Conservation (phyloP, 2,888 invertebrate genomes). For the Cecidostiba fungosa region DNA sequence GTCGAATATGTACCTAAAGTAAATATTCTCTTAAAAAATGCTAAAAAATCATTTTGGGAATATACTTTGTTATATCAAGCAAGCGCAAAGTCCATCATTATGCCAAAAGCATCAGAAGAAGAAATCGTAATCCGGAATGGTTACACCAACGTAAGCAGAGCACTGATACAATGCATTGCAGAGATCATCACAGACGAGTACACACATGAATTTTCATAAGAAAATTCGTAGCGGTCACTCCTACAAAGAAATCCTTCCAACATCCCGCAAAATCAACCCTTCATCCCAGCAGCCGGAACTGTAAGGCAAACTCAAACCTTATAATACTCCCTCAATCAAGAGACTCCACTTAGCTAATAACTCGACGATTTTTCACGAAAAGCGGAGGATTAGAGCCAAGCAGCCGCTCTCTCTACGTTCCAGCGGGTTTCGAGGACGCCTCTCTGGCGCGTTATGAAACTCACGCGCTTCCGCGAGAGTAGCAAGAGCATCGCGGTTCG, state of each 20-base stretch:
- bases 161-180: background rate
- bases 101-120: conserved; percentile 28
- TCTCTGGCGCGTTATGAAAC: conserved; percentile 71
- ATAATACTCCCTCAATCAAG: background rate
- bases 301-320: too few relatives aligned
- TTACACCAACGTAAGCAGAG: background rate
- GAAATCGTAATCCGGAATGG: background rate
- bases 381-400: background rate
- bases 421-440: conserved; percentile 72
- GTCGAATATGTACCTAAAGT: too few relatives aligned
- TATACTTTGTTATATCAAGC: background rate
- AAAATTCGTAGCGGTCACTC: too few relatives aligned
- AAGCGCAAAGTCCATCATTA: conserved; percentile 17
- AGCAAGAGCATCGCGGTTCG: conserved; percentile 4
- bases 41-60: background rate
- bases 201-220: background rate
- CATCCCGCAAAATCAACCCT: too few relatives aligned
- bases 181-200: background rate
- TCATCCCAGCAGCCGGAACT: too few relatives aligned
- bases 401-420: conserved; percentile 69
- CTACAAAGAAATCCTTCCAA: too few relatives aligned
- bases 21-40: background rate
- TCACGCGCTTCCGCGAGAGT: conserved; percentile 23
- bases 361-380: conserved; percentile 2
- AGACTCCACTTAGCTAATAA: background rate